These are phyloP conservation scores for Ophion ellenae DNA, from an alignment of 2,888 invertebrate genomes.

Conservation along the genomic window DNA sequence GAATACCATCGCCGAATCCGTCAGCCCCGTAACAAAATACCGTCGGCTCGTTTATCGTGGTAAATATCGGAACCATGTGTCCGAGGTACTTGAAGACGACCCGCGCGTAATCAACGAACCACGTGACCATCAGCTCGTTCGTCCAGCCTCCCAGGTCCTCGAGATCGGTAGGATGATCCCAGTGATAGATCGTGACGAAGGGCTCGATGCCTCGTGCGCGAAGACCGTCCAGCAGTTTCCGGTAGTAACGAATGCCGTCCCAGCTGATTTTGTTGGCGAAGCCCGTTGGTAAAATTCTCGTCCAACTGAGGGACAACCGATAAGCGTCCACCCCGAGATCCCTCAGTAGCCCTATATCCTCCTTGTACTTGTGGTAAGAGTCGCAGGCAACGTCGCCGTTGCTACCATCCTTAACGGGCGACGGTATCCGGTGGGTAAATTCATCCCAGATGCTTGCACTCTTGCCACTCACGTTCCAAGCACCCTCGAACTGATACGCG, in stretches of 20 bases:
- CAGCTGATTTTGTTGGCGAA: conserved; percentile 85
- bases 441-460: conserved; percentile 86
- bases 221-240: conserved; percentile 86
- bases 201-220: conserved; percentile 86
- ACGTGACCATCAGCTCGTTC: conserved; percentile 86
- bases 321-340: conserved; percentile 80
- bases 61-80: conserved; percentile 86
- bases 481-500: conserved; percentile 87
- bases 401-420: conserved; percentile 85
- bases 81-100: conserved; percentile 85
- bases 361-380: conserved; percentile 88
- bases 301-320: conserved; percentile 88
- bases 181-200: conserved; percentile 88
- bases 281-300: conserved; percentile 88
- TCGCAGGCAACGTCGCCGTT: conserved; percentile 89
- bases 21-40: conserved; percentile 85
- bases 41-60: conserved; percentile 89
- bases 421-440: conserved; percentile 84
- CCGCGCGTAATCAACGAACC: conserved; percentile 87
- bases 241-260: conserved; percentile 87
- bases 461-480: conserved; percentile 86
- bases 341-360: conserved; percentile 76
- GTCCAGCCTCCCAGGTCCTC: conserved; percentile 88
- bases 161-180: conserved; percentile 87
- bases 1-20: conserved; percentile 85